Conservation (phyloP, 1,140 invertebrate species). For the Drosophila asahinai region DNA sequence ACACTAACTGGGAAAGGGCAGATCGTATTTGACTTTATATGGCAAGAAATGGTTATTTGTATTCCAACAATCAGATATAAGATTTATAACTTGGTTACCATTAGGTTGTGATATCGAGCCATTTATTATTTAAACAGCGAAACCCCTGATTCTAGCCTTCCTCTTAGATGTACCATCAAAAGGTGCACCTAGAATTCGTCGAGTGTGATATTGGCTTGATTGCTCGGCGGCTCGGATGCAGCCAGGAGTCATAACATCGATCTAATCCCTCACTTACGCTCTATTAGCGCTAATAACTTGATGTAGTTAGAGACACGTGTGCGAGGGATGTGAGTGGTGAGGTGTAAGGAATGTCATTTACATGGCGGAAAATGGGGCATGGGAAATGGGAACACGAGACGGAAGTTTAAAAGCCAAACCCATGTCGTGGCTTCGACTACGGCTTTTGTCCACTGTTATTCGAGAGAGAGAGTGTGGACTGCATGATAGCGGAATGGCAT, state of each 20-base stretch:
- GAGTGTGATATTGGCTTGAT: conserved; percentile 24
- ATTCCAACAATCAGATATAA: no score
- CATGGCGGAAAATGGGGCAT: not conserved
- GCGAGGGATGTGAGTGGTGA: not conserved
- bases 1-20: no score
- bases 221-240: conserved; percentile 25
- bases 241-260: conserved; percentile 65
- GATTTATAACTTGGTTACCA: no score
- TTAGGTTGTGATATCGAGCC: no score
- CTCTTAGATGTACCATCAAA: not conserved
- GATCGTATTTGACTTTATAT: no score
- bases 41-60: no score
- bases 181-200: not conserved
- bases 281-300: conserved; percentile 71
- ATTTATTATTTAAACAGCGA: not conserved
- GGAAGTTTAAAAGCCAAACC: conserved; percentile 15
- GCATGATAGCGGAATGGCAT: conserved; percentile 3
- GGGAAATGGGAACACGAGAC: no score
- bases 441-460: conserved; percentile 31
- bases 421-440: conserved; percentile 10
- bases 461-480: not conserved
- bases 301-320: conserved; percentile 61
- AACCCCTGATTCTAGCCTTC: not conserved
- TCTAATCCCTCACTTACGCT: conserved; percentile 67
- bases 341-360: conserved; percentile 10